Evolutionary conservation across 1,140 invertebrate genomes (phyloP), one percentile per base, ranked within the genome.

Genomic region (Trachymyrmex cornetzi): DNA sequence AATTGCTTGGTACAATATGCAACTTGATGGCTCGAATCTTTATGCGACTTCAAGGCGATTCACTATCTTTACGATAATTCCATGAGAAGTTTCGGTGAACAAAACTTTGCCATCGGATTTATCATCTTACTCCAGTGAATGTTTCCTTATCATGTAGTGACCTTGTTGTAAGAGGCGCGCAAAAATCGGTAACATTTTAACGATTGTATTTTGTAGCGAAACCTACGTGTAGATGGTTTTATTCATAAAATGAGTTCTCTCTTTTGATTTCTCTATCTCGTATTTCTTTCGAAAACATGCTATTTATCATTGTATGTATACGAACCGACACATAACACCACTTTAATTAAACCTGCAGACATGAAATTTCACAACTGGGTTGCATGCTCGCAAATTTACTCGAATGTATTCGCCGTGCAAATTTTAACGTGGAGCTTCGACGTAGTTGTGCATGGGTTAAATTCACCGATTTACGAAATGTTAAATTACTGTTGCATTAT

Each of bases 321-420:
- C 22, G 22, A 12, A 14, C 38, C 34, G 34, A 50, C 19, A 59
- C 59, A 50, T 63, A 74, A 63, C 80, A 14, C 38, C n/a, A 19
- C 69, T 57, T 84, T 84, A 84, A 84, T 84, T 84, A 84, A 84
- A 24, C 69, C 55, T 27, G 55, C 57, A 50, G 38, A 74, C 53
- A 72, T 44, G 79, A 82, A 82, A 84, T 84, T 66, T 84, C 55
- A 44, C 69, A 84, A 75, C 80, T 84, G 24, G 80, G 69, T 74
- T 84, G 69, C 67, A 48, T 12, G 55, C 38, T 74, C 69, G 69
- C 55, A 61, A 84, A 84, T 84, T 74, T 75, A 61, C 55, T 67
- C 30, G 77, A 53, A 80, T 27, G 48, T 64, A 55, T n/a, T 38
- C 38, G 38, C 19, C 38, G 67, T 75, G 55, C 69, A 84, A 84